phyloP scores from a whole-genome alignment of 2,797 vertebrate genomes.

The Alauda arvensis region DNA sequence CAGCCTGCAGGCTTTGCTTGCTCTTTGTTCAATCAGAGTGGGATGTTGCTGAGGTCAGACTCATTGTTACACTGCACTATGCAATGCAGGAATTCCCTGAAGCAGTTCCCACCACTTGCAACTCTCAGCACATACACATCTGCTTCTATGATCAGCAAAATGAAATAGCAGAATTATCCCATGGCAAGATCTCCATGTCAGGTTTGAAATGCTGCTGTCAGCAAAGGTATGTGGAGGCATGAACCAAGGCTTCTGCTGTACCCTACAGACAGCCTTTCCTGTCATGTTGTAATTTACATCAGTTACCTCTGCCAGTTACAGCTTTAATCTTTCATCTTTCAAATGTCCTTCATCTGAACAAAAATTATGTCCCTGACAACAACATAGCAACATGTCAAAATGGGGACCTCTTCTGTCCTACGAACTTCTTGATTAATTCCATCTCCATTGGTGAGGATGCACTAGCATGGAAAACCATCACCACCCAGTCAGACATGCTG shows the following conservation, averaged over 20 bases:
- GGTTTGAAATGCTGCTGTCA: neutral
- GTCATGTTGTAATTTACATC: neutral
- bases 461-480: neutral
- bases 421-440: neutral
- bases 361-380: neutral
- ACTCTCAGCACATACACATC: neutral
- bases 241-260: neutral
- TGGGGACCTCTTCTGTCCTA: neutral
- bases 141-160: neutral
- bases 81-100: neutral
- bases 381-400: neutral
- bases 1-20: neutral
- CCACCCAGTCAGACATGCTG: neutral
- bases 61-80: neutral
- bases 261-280: neutral
- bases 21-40: neutral
- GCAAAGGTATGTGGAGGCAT: neutral
- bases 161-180: neutral
- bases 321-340: neutral
- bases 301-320: neutral
- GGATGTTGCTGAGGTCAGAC: neutral
- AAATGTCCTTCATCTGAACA: neutral
- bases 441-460: neutral
- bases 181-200: fast-evolving
- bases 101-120: neutral